Evolutionary conservation across 1,140 invertebrate species (phyloP).

Genomic region (Oncopodura yosiiana): DNA sequence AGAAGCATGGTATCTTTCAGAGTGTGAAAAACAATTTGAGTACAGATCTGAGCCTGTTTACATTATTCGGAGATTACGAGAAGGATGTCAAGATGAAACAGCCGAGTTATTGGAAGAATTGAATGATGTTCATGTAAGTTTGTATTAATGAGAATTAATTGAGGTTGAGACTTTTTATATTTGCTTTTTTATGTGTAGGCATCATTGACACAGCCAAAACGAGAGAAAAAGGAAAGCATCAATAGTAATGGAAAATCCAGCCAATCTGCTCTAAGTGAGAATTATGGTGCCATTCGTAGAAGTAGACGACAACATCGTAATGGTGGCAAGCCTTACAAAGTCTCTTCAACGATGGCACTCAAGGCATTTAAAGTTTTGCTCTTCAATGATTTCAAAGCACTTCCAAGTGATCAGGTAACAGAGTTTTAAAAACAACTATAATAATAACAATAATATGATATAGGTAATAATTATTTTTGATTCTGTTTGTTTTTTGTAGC

Average conservation of each 20-base stretch:
- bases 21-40: slow-evolving; percentile 31
- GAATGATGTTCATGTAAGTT: background rate
- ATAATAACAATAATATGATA: no score
- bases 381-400: slow-evolving; percentile 44
- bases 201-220: no score
- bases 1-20: slow-evolving; percentile 18
- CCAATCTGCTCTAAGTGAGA: background rate
- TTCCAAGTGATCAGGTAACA: slow-evolving; percentile 47
- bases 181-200: no score
- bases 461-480: no score
- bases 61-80: background rate
- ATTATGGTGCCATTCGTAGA: background rate
- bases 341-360: slow-evolving; percentile 13
- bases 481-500: no score
- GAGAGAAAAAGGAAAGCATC: slow-evolving; percentile 4
- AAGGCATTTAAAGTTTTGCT: slow-evolving; percentile 38
- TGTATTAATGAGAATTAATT: background rate
- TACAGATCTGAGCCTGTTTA: slow-evolving; percentile 34
- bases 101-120: background rate
- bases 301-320: background rate
- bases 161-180: no score
- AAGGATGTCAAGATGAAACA: slow-evolving; percentile 3
- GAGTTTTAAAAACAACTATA: no score
- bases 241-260: background rate
- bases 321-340: slow-evolving; percentile 17